Evolutionary conservation across 2,113 vertebrate genomes (phyloP).

Genomic region (Uria lomvia): DNA sequence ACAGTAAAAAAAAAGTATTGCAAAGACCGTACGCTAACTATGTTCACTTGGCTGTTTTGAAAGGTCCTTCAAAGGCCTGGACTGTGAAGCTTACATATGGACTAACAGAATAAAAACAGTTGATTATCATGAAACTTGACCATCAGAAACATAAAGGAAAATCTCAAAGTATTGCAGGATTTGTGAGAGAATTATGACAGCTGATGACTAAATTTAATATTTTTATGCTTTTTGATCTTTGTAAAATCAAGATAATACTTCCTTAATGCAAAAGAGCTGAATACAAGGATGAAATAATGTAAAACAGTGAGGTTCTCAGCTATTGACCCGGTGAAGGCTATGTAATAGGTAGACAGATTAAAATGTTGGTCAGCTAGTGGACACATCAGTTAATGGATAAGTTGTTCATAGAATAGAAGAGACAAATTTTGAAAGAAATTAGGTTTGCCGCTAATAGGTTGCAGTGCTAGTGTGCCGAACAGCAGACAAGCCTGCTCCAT

Average conservation of each 20-base stretch:
- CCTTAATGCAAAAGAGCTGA: background rate
- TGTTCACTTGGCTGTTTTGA: background rate
- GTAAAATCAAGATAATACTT: background rate
- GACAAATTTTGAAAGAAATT: background rate
- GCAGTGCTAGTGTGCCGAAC: background rate
- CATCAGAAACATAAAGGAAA: background rate
- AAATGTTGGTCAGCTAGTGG: background rate
- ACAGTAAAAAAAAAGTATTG: background rate
- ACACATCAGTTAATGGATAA: background rate
- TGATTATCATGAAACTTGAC: background rate
- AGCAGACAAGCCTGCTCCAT: background rate
- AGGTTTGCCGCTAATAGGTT: background rate
- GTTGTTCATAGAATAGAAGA: background rate
- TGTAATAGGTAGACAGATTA: background rate
- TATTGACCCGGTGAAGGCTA: background rate
- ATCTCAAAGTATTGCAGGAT: background rate
- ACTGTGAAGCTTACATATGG: background rate
- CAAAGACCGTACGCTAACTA: background rate
- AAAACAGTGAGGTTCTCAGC: background rate
- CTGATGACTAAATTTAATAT: background rate
- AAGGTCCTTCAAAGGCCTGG: background rate
- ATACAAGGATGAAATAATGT: background rate
- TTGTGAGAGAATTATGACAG: background rate
- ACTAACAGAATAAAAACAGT: background rate
- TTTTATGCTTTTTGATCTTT: background rate